Evolutionary conservation across 2,888 invertebrate genomes (phyloP).

Genomic region (Cenopis cana): DNA sequence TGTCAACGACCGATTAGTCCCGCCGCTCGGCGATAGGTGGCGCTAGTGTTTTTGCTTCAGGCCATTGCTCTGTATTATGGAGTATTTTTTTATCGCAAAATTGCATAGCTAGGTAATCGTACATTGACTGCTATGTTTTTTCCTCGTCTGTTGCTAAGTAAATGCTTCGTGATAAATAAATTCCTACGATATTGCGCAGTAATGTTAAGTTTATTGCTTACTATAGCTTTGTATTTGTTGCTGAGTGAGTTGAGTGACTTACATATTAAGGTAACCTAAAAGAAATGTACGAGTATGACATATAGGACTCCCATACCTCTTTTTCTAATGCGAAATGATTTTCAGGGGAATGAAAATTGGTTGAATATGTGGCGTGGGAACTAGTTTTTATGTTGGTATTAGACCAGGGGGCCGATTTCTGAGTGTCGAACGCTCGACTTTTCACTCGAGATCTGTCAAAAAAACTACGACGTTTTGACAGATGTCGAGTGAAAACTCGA

Average conservation of each 20-base stretch:
- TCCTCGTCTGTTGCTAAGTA: constrained; percentile 48
- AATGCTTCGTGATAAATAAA: constrained; percentile 26
- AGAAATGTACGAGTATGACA: too few species aligned
- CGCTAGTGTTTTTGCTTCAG: constrained; percentile 51
- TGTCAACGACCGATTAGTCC: constrained; percentile 45
- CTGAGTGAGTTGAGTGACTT: background rate
- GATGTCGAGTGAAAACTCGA: too few species aligned
- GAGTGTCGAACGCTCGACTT: too few species aligned
- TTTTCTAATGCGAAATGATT: too few species aligned
- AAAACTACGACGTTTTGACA: too few species aligned
- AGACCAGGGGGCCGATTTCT: too few species aligned
- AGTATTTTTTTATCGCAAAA: constrained; percentile 41
- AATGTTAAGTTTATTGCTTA: constrained; percentile 7
- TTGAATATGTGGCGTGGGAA: too few species aligned
- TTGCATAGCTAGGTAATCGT: constrained; percentile 67
- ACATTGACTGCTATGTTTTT: constrained; percentile 66
- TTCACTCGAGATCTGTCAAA: too few species aligned
- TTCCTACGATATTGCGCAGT: constrained; percentile 15
- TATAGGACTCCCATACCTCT: too few species aligned
- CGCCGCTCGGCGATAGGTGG: constrained; percentile 63
- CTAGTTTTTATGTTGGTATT: too few species aligned
- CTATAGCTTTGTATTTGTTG: background rate
- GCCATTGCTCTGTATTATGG: constrained; percentile 30
- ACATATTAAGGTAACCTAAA: background rate
- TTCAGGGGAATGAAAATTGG: too few species aligned